A percentile compares a stretch with the other conserved stretches of the same genome.
These are phyloP conservation scores for Calidris pygmaea DNA, from an alignment of 2,113 vertebrate genomes.

Conservation along the genomic window DNA sequence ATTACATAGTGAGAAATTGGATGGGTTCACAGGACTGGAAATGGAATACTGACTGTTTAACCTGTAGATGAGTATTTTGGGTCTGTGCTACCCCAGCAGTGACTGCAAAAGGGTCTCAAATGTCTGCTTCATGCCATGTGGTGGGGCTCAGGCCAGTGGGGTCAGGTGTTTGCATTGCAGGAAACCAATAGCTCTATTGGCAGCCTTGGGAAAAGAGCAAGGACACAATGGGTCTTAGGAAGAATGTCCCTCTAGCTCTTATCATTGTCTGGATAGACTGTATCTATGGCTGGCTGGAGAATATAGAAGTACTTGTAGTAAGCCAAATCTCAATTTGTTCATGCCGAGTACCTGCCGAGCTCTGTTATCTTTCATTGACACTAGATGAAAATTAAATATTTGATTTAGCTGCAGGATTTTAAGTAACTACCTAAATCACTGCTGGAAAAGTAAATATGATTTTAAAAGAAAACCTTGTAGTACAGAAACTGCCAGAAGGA, in stretches of 20 bases:
- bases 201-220: neutral
- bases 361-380: conserved; percentile 24
- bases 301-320: neutral
- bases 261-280: neutral
- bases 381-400: conserved; percentile 42
- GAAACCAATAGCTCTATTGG: neutral
- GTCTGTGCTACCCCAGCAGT: neutral
- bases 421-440: conserved; percentile 27
- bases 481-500: conserved; percentile 4
- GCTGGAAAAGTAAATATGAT: conserved; percentile 21
- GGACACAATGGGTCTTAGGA: neutral
- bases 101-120: neutral
- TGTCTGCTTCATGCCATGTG: accelerated
- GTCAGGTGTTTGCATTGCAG: neutral
- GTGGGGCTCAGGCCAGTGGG: neutral
- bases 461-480: conserved; percentile 26
- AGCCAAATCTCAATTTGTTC: neutral
- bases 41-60: neutral
- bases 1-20: conserved; percentile 52
- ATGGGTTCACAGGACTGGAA: neutral
- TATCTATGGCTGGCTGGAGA: neutral
- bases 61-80: neutral
- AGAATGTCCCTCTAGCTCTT: neutral
- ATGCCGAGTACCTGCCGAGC: neutral
- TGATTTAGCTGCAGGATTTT: conserved; percentile 41